These are phyloP conservation scores for Chloropsis hardwickii DNA, from an alignment of 2,113 vertebrate genomes.

Conservation along the genomic window DNA sequence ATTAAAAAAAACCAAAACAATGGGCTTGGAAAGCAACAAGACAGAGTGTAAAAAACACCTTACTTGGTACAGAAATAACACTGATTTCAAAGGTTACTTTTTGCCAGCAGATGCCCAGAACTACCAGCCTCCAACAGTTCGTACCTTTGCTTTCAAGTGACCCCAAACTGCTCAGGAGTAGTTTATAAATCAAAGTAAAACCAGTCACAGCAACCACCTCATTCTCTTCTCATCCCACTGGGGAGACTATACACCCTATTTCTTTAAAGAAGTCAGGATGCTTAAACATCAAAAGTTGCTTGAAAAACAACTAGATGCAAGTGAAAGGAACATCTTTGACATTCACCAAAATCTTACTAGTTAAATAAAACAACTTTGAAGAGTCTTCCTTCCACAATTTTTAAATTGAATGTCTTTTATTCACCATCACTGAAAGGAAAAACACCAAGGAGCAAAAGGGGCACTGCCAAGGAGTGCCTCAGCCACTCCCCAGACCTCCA, in stretches of 20 bases:
- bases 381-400: background rate
- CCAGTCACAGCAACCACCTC: background rate
- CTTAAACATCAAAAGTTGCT: background rate
- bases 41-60: background rate
- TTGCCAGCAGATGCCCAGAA: background rate
- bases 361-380: background rate
- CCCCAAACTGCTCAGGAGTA: background rate
- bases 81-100: background rate
- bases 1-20: background rate
- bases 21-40: background rate
- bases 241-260: background rate
- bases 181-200: background rate
- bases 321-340: background rate
- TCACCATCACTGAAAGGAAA: background rate
- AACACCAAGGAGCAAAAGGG: background rate
- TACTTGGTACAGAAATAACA: background rate
- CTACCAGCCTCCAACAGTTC: background rate
- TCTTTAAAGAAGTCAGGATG: background rate
- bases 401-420: background rate
- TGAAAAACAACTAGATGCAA: background rate
- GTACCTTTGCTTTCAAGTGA: fast-evolving
- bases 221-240: background rate
- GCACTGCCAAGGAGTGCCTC: background rate
- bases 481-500: background rate
- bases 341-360: background rate